A percentile compares a stretch with the other conserved stretches of the same genome.
Conservation (phyloP, 2,113 vertebrate species). For the Carassius gibelio region DNA sequence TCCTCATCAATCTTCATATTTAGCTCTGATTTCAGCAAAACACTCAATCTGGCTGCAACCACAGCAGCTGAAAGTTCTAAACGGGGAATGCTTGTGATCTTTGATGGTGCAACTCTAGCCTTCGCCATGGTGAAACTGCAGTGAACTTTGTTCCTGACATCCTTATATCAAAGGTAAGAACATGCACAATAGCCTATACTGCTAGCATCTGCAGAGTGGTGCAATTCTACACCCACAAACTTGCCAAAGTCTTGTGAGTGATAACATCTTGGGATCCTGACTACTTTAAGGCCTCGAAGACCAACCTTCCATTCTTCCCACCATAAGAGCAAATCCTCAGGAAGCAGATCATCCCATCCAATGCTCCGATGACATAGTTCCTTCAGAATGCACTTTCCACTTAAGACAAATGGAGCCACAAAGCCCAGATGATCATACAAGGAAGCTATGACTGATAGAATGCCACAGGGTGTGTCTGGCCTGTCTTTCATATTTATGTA, state of each 20-base stretch:
- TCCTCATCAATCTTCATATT: constrained; percentile 2
- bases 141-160: constrained; percentile 10
- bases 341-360: too few relatives aligned
- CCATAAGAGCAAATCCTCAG: too few relatives aligned
- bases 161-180: constrained; percentile 32
- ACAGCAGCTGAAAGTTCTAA: constrained; percentile 50
- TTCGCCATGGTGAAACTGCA: constrained; percentile 45
- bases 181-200: constrained; percentile 35
- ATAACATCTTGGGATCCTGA: constrained; percentile 22
- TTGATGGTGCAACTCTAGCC: constrained; percentile 41
- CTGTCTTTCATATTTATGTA: too few relatives aligned
- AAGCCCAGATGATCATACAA: too few relatives aligned
- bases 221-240: constrained; percentile 33
- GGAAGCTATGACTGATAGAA: too few relatives aligned
- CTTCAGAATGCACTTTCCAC: too few relatives aligned
- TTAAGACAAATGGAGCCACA: too few relatives aligned
- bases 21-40: constrained; percentile 13
- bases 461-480: too few relatives aligned
- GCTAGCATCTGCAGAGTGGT: too few relatives aligned
- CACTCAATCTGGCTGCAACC: neutral
- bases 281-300: too few relatives aligned
- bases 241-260: constrained; percentile 37
- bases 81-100: constrained; percentile 37
- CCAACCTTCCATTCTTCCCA: too few relatives aligned
- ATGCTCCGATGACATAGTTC: too few relatives aligned